These are phyloP conservation scores for Caenorhabditis plicata DNA, from an alignment of 2,888 invertebrate species.

Conservation along the genomic window DNA sequence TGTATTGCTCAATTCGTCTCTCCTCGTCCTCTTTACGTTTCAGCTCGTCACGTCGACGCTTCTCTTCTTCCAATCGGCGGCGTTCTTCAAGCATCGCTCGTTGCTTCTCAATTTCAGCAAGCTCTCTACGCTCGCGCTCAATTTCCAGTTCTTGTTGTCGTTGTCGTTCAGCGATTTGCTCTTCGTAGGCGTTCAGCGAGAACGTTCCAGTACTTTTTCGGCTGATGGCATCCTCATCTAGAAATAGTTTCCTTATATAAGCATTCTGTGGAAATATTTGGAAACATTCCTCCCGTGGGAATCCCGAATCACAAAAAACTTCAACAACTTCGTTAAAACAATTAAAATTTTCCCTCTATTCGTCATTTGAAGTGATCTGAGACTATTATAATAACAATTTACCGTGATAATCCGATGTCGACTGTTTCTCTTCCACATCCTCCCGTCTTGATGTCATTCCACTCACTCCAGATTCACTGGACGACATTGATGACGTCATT, in stretches of 20 bases:
- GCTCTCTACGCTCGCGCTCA: slow-evolving; percentile 12
- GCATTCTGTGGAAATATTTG: too few relatives aligned
- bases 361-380: too few relatives aligned
- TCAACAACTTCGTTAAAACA: too few relatives aligned
- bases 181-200: slow-evolving; percentile 10
- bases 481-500: slow-evolving; percentile 15
- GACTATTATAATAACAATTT: background rate
- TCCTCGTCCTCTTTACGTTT: slow-evolving; percentile 28
- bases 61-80: slow-evolving; percentile 13
- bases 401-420: slow-evolving; percentile 31
- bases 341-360: too few relatives aligned
- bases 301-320: too few relatives aligned
- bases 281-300: too few relatives aligned
- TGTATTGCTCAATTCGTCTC: slow-evolving; percentile 23
- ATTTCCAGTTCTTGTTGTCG: slow-evolving; percentile 12
- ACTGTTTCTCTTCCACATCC: slow-evolving; percentile 14
- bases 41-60: slow-evolving; percentile 10
- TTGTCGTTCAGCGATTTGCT: slow-evolving; percentile 20
- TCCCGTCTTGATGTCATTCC: slow-evolving; percentile 18
- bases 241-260: background rate
- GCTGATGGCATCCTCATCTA: slow-evolving; percentile 20
- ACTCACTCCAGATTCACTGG: slow-evolving; percentile 26
- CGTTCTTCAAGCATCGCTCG: slow-evolving; percentile 15
- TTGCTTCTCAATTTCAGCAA: slow-evolving; percentile 19
- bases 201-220: slow-evolving; percentile 2